phyloP scores from a whole-genome alignment of 2,113 vertebrate genomes.

The Todiramphus chloris region DNA sequence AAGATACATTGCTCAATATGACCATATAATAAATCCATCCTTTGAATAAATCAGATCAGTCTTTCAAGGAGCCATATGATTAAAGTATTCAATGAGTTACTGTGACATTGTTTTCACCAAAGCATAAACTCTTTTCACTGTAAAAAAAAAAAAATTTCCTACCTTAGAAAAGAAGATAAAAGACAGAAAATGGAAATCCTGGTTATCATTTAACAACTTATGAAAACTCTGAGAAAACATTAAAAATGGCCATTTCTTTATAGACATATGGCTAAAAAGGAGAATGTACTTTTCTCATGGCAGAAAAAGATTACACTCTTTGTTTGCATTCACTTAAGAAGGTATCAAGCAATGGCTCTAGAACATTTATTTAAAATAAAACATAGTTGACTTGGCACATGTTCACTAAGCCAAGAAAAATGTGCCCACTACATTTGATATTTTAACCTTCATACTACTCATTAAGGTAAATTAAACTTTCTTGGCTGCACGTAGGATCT shows the following conservation, averaged over 20 bases:
- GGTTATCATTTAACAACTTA: background rate
- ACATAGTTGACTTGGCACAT: background rate
- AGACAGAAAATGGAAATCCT: background rate
- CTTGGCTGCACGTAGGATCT: background rate
- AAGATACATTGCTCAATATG: background rate
- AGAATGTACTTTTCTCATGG: background rate
- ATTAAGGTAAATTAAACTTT: background rate
- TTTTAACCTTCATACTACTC: conserved; percentile 2
- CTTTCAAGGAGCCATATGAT: background rate
- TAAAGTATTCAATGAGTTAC: background rate
- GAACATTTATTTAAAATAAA: background rate
- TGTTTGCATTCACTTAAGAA: background rate
- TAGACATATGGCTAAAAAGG: background rate
- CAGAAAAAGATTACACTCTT: background rate
- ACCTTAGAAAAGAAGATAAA: background rate
- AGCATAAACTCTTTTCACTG: background rate
- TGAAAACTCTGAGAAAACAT: background rate
- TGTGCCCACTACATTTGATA: background rate
- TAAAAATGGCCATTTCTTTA: background rate
- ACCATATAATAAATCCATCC: background rate
- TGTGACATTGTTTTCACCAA: background rate
- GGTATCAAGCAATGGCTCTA: background rate
- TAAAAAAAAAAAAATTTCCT: background rate
- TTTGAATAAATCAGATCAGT: background rate
- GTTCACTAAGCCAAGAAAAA: background rate